A percentile compares a stretch with the other conserved stretches of the same genome.
phyloP scores from a whole-genome alignment of 2,113 vertebrate species.

The Mus musculus region DNA sequence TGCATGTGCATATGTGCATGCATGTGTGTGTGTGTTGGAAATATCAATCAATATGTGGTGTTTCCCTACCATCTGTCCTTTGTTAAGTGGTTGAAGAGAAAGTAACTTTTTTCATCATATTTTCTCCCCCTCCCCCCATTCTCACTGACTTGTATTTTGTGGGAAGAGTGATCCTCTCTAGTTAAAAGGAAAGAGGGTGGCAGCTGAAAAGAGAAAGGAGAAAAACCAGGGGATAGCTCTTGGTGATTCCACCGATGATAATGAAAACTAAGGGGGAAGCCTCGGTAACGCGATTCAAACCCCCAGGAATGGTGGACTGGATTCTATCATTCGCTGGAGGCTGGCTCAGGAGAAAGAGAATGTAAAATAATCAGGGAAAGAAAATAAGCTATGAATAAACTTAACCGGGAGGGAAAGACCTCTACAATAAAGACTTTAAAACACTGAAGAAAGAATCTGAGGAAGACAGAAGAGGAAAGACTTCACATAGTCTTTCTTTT shows the following conservation, averaged over 20 bases:
- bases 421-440: background rate
- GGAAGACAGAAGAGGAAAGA: background rate
- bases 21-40: no score
- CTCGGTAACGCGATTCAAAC: background rate
- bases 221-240: background rate
- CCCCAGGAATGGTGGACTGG: background rate
- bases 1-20: no score
- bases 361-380: background rate
- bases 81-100: background rate
- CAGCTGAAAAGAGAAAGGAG: background rate
- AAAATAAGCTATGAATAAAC: background rate
- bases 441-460: background rate
- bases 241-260: background rate
- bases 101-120: background rate
- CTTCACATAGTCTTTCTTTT: no score
- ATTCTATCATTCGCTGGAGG: background rate
- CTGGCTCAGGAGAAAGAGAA: background rate
- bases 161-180: background rate
- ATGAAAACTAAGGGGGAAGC: background rate
- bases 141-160: background rate
- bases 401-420: background rate
- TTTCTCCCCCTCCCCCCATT: background rate
- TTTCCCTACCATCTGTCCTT: background rate
- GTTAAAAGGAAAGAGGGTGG: background rate
- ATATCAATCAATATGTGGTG: background rate